Base-by-base conservation (phyloP, 2,888 invertebrate species). In the Icerya purchasi region DNA sequence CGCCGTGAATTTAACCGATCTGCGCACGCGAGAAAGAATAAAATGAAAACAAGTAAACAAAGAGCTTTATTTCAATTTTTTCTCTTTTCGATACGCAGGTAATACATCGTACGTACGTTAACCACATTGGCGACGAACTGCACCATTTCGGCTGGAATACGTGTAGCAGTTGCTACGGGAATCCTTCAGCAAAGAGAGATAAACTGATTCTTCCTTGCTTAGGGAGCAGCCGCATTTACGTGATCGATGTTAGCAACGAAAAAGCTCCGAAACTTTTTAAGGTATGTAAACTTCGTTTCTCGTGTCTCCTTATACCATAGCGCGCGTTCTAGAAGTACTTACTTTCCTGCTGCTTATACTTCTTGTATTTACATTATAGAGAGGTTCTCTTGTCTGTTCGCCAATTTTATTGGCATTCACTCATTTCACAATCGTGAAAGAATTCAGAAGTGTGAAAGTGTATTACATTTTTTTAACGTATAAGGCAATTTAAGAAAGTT, bases 131-230 rank as follows among this genome's bases (percentile, higher is more conserved):
- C 0, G 90, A 97, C 68, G 97, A 97, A 70, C 73, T 97, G 0
- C 97, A 97, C 70, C 97, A 97, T 70, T 83, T 84, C 52, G 96
- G 96, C 0, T 97, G 96, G 96, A 96, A 97, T 70, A 82, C 90
- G 0, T 97, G 97, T 71, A 91, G 92, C 65, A 93, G 93, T 71
- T 96, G 94, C 70, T 79, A 85, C 70, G 74, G 71, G 50, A 73
- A 76, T 63, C 67, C 72, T 1, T 67, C 68, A 3, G 74, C 75
- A 63, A 78, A 77, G 61, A 76, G 96, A 22, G 80, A 90, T 70
- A 82, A 85, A 53, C 73, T 97, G 50, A 79, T 97, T 3, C 70
- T 94, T 62, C 94, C 96, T 0, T 78, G 82, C 57, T 69, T 97
- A 10, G 79, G 82, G 64, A 87, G 90, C 0, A 81, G 85, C 69